phyloP scores from a whole-genome alignment of 35 echinoderm and acorn worm species.

The Diadema setosum region DNA sequence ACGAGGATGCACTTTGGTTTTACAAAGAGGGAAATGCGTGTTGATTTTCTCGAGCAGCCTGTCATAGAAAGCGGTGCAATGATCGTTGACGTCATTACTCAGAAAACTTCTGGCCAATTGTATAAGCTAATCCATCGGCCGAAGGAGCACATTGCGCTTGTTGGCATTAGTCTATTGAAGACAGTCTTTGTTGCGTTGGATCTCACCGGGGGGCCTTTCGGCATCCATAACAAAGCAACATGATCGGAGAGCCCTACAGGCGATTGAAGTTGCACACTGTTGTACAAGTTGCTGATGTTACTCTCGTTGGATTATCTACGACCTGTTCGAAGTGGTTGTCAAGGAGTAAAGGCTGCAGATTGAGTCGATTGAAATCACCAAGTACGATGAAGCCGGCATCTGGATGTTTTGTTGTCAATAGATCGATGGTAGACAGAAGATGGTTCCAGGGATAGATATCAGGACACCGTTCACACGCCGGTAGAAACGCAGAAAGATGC shows the following conservation, averaged over 20 bases:
- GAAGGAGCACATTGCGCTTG: neutral
- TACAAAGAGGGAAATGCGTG: neutral
- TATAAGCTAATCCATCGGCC: neutral
- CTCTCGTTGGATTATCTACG: conserved; percentile 38
- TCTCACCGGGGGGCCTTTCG: neutral
- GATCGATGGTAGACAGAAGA: neutral
- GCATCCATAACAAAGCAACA: conserved; percentile 7
- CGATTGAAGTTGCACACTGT: neutral
- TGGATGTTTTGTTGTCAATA: neutral
- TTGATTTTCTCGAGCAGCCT: neutral
- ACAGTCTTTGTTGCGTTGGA: neutral
- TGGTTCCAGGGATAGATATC: neutral
- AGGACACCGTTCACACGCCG: neutral
- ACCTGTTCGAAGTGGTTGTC: conserved; percentile 10
- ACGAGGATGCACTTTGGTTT: neutral
- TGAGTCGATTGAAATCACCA: conserved; percentile 42
- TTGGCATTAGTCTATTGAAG: neutral
- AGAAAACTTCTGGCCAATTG: conserved; percentile 19
- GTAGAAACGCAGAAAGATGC: conserved; percentile 26
- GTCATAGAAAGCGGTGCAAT: neutral
- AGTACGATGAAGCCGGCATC: conserved; percentile 8
- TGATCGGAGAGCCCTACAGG: conserved; percentile 32
- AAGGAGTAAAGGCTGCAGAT: neutral
- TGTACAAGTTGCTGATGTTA: neutral
- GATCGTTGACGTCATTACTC: neutral